Conservation (phyloP, 2,888 invertebrate species). For the Didymodactylos carnosus region DNA sequence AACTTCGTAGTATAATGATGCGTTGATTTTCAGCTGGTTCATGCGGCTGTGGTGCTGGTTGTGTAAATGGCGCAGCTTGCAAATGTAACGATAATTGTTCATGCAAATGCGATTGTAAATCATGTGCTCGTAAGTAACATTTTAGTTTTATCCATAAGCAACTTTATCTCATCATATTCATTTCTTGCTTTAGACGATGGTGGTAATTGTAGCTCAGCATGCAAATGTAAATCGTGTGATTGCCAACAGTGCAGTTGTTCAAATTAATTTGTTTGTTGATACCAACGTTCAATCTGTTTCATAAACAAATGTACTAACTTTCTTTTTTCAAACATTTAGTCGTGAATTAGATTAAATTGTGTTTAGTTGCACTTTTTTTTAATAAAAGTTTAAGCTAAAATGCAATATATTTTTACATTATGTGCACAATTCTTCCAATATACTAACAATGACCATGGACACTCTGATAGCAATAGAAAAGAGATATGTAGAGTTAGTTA, state of each 20-base stretch:
- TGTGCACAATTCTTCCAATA: no score
- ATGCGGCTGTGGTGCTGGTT: not conserved
- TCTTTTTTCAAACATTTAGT: no score
- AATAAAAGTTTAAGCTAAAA: no score
- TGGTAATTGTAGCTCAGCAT: not conserved
- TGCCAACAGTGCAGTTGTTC: not conserved
- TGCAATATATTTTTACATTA: no score
- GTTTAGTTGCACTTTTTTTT: no score
- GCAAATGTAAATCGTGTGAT: not conserved
- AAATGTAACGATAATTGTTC: not conserved
- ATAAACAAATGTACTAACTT: no score
- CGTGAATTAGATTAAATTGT: no score
- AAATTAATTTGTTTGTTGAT: not conserved
- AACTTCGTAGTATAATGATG: no score
- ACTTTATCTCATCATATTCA: no score
- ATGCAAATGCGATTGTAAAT: not conserved
- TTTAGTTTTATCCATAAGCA: not conserved
- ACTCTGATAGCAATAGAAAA: no score
- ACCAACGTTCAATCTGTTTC: not conserved
- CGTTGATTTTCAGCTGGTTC: not conserved
- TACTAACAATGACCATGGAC: no score
- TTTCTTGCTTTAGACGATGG: not conserved
- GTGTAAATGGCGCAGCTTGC: not conserved
- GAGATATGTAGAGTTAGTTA: no score
- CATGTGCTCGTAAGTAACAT: not conserved